Base-by-base conservation (phyloP, 2,113 vertebrate genomes). In the Astatotilapia flaviijosephi region DNA sequence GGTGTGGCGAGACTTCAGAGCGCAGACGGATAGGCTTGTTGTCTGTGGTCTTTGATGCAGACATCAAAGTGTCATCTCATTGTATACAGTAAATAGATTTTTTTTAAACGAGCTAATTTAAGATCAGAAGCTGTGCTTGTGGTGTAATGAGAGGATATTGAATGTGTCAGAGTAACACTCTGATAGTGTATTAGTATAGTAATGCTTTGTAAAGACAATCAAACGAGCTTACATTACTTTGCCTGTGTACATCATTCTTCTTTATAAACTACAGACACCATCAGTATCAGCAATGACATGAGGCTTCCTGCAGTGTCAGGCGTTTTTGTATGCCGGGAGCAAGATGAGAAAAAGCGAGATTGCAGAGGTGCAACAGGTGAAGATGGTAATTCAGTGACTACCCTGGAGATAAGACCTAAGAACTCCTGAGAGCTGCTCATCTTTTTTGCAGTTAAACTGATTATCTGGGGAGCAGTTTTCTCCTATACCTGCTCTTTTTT, bases 1-100 rank as follows among this genome's bases (percentile, higher is more conserved):
- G 91, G 90, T 60, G 89, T 92, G 91, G 83, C 11, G 9, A 53
- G 86, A 89, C 90, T 89, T 92, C 84, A 92, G 86, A 92, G 92
- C 35, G 2, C 14, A 9, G 73, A 75, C 79, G n/a, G 49, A 93
- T 70, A 83, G 47, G 26, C 88, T 90, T 86, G 84, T 89, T 89
- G 40, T 86, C 62, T 93, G 84, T 91, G 90, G 93, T 93, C 87
- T 86, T 73, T 81, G 83, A 91, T 89, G 86, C 14, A 17, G 40
- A 87, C 91, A 94, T 94, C 88, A 95, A 94, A 94, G 86, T 35
- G 26, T 84, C 13, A 37, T 82, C 87, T 84, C 85, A 70, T 79
- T 90, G 84, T 90, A 84, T 77, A 77, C 26, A n/a, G 45, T 92
- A 86, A 90, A 91, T 88, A 83, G 88, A 92, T 65, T n/a, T 62